Base-by-base conservation (phyloP, 1,140 invertebrate genomes). In the Trichonephila inaurata region DNA sequence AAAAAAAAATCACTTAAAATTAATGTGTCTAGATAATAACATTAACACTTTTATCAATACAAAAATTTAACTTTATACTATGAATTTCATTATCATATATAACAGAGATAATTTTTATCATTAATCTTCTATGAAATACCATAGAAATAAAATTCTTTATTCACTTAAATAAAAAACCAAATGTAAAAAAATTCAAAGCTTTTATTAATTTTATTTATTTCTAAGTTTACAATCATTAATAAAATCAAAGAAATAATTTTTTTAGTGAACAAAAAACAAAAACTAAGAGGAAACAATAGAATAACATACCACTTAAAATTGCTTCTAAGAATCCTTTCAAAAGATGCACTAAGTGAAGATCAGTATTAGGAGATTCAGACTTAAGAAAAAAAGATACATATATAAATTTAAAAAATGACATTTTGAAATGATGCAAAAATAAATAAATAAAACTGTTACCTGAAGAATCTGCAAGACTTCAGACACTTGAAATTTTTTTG, bases 271-370 rank as follows among this genome's bases (percentile, higher is more conserved):
- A 10, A 51, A 51, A 8, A 51, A 51, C 10, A 62, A 18, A 62
- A 62, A 62, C 61, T 40, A 40, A 4, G 33, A 62, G 5, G 4
- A 62, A 14, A 24, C n/a, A 21, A 28, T 12, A 69, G n/a, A 12
- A 10, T 7, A 90, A 85, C 85, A 69, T 89, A 94, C 94, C 91
- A 77, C 82, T 94, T 61, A 94, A 58, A 12, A 94, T 19, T 51
- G 93, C 90, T 86, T 94, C 94, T 18, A 94, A 69, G 81, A 94
- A 94, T 86, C 94, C 94, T 86, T 89, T 94, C n/a, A 94, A 66
- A 85, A 94, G 87, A 16, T 86, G 91, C 16, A 94, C 64, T 51
- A 60, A 83, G 72, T 94, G 91, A 69, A 92, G 60, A n/a, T 89
- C 85, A n/a, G 24, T 44, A 64, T 92, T 86, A 5, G 94, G 90